These are phyloP conservation scores for Paracentrotus lividus DNA, from an alignment of 53 echinoderm and acorn worm species.

Conservation along the genomic window DNA sequence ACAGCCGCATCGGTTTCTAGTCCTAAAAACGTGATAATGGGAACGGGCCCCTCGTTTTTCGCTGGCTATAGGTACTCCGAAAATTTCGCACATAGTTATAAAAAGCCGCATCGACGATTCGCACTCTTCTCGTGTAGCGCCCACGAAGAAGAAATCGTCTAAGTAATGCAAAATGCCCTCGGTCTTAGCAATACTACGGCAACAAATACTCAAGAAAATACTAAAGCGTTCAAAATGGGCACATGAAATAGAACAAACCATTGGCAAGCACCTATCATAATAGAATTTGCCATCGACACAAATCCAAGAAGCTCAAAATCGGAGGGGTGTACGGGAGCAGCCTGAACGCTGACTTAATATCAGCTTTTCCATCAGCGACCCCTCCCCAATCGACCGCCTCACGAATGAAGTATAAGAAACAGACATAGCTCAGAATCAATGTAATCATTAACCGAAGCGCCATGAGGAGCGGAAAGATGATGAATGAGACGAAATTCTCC, in stretches of 20 bases:
- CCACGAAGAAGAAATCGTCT: not conserved
- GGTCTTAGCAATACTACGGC: not conserved
- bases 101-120: not conserved
- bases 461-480: too few relatives aligned
- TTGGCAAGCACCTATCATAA: not conserved
- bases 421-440: too few relatives aligned
- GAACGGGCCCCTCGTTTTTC: conserved; percentile 73
- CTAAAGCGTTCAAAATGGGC: not conserved
- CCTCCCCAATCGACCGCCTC: too few relatives aligned
- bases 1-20: conserved; percentile 59
- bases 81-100: conserved; percentile 45
- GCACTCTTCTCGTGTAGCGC: not conserved
- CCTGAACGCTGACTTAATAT: too few relatives aligned
- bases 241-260: not conserved
- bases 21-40: conserved; percentile 62
- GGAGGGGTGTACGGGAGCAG: too few relatives aligned
- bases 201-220: not conserved
- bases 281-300: too few relatives aligned
- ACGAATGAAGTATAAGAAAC: too few relatives aligned
- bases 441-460: too few relatives aligned
- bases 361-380: too few relatives aligned
- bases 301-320: too few relatives aligned
- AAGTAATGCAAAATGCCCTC: not conserved
- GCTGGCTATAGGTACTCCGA: conserved; percentile 70
- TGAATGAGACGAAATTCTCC: too few relatives aligned